Conservation (phyloP, 2,797 vertebrate species). For the Mionectes olivaceus region DNA sequence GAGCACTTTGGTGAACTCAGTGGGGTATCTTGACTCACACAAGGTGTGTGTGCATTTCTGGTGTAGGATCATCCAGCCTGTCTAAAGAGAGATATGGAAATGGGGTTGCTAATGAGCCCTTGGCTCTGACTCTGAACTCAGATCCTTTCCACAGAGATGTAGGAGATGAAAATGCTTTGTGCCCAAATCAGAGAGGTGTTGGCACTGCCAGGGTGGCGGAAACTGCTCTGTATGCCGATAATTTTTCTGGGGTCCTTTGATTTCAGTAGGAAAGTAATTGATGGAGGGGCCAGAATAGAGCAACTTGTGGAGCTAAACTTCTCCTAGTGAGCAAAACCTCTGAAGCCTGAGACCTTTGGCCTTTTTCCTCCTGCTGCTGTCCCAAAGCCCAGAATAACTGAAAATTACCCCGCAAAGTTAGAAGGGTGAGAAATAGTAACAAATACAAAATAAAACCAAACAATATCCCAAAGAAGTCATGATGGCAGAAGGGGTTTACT, state of each 20-base stretch:
- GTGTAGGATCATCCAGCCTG: neutral
- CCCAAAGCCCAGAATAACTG: neutral
- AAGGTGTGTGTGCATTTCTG: neutral
- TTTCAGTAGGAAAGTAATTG: neutral
- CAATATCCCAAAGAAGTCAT: neutral
- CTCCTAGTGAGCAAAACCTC: neutral
- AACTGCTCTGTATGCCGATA: neutral
- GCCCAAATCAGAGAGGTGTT: neutral
- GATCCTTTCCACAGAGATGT: neutral
- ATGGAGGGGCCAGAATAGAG: neutral
- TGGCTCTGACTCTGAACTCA: neutral
- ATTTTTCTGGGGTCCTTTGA: neutral
- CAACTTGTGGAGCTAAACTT: constrained; percentile 4
- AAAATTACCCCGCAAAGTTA: neutral
- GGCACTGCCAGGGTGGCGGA: neutral
- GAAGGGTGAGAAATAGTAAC: neutral
- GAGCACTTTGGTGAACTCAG: neutral
- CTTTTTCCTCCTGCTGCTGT: neutral
- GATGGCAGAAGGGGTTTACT: neutral
- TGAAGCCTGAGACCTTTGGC: neutral
- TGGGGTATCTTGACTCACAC: neutral
- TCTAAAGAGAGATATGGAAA: neutral
- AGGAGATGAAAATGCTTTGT: neutral
- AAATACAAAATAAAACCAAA: neutral
- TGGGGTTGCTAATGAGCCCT: neutral